Evolutionary conservation across 2,113 vertebrate genomes (phyloP).

Genomic region (Atrichornis clamosus): DNA sequence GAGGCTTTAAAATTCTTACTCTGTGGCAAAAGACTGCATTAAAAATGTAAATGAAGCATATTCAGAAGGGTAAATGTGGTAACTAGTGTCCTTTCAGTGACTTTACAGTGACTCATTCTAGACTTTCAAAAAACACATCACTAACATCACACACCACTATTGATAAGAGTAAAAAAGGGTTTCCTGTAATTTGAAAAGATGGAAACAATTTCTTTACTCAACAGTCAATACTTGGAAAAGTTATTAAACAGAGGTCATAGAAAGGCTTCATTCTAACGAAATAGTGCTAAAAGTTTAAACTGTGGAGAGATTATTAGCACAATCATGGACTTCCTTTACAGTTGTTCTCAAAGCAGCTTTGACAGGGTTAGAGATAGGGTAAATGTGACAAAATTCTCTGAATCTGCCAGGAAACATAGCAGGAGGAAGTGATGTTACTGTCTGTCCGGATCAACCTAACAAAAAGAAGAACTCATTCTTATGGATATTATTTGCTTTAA

Average conservation of each 20-base stretch:
- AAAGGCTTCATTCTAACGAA: conserved; percentile 55
- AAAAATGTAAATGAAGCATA: conserved; percentile 65
- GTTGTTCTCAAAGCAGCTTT: conserved; percentile 27
- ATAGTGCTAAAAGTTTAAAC: conserved; percentile 27
- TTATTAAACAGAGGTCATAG: conserved; percentile 63
- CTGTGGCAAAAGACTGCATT: conserved; percentile 23
- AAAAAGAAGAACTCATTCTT: neutral
- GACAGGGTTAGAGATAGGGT: conserved; percentile 1
- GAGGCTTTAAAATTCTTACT: conserved; percentile 41
- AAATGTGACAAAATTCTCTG: conserved; percentile 40
- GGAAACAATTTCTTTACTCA: conserved; percentile 67
- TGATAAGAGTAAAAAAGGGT: conserved; percentile 66
- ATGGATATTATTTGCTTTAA: neutral
- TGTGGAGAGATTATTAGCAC: conserved; percentile 25
- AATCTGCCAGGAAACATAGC: conserved; percentile 45
- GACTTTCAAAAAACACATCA: conserved; percentile 74
- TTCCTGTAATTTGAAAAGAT: conserved; percentile 79
- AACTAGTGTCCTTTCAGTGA: conserved; percentile 76
- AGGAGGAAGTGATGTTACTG: conserved; percentile 25
- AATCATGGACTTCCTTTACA: conserved; percentile 65
- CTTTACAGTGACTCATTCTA: conserved; percentile 78
- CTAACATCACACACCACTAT: conserved; percentile 60
- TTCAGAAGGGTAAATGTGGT: conserved; percentile 75
- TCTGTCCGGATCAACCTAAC: neutral
- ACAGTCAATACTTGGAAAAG: conserved; percentile 53